Conservation (phyloP, 92 coral and sea anemone species). For the Umimayanthus chanpuru region DNA sequence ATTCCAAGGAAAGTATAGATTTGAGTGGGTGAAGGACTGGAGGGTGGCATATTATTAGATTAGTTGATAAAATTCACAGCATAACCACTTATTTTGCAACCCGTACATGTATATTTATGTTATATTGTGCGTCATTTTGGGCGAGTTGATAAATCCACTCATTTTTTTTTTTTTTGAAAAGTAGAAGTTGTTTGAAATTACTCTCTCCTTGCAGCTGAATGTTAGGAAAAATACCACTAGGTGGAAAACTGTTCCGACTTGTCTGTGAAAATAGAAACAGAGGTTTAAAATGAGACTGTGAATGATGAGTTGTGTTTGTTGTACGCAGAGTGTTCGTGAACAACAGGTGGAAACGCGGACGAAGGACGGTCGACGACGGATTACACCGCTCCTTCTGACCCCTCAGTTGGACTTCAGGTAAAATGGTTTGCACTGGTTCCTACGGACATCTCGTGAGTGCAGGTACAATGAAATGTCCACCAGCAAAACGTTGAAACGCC, state of each 20-base stretch:
- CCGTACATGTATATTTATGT: too few species aligned
- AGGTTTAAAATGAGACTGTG: background rate
- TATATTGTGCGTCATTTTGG: too few species aligned
- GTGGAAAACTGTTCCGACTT: too few species aligned
- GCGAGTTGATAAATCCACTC: too few species aligned
- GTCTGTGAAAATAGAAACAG: background rate
- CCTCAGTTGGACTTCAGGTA: constrained; percentile 68
- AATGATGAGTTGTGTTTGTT: background rate
- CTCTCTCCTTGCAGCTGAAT: background rate
- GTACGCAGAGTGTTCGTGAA: constrained; percentile 74
- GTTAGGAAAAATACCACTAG: background rate
- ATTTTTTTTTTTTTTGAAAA: too few species aligned
- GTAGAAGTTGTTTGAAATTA: background rate
- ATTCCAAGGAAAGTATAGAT: too few species aligned
- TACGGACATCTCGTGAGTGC: background rate
- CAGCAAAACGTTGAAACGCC: too few species aligned
- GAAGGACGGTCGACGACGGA: constrained; percentile 96
- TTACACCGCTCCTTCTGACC: constrained; percentile 93
- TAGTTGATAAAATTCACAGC: too few species aligned
- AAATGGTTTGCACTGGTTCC: background rate
- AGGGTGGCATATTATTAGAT: too few species aligned
- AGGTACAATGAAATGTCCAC: too few species aligned
- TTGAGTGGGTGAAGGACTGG: too few species aligned
- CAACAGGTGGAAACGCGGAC: constrained; percentile 92
- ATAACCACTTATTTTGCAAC: too few species aligned